A percentile compares a stretch with the other conserved stretches of the same genome.
Conservation (phyloP, 2,888 invertebrate species). For the Troides oblongomaculatus region DNA sequence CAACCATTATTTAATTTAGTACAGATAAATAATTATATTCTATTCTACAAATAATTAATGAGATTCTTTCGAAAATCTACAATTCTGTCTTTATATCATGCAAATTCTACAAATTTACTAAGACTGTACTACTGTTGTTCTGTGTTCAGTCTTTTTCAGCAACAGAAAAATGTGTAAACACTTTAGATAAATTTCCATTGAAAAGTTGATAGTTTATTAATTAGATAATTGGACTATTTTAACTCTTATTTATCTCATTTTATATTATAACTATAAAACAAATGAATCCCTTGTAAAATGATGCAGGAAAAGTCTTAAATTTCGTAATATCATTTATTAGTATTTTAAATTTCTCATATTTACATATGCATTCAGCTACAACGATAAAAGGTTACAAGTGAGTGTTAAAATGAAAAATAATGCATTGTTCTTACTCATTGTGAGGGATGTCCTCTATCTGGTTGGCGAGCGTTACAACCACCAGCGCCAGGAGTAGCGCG, state of each 20-base stretch:
- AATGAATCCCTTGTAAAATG: neutral
- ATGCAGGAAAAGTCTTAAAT: neutral
- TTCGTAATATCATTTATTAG: neutral
- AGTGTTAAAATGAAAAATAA: neutral
- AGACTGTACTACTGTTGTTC: no score
- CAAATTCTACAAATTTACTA: no score
- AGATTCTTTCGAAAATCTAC: no score
- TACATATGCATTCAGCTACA: neutral
- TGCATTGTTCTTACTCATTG: conserved; percentile 87
- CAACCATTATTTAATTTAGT: no score
- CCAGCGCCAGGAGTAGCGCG: conserved; percentile 58
- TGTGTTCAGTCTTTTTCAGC: no score
- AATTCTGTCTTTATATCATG: no score
- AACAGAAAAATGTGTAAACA: no score
- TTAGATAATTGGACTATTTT: no score
- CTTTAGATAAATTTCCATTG: no score
- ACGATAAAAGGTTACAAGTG: neutral
- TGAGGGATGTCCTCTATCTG: conserved; percentile 95
- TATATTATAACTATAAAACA: neutral
- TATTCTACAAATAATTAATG: no score
- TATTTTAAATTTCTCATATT: neutral
- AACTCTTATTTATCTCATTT: neutral
- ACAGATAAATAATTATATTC: no score
- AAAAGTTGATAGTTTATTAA: no score
- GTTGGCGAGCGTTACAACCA: conserved; percentile 79